Base-by-base conservation (phyloP, 2,888 invertebrate species). In the Antheraea assamensis region DNA sequence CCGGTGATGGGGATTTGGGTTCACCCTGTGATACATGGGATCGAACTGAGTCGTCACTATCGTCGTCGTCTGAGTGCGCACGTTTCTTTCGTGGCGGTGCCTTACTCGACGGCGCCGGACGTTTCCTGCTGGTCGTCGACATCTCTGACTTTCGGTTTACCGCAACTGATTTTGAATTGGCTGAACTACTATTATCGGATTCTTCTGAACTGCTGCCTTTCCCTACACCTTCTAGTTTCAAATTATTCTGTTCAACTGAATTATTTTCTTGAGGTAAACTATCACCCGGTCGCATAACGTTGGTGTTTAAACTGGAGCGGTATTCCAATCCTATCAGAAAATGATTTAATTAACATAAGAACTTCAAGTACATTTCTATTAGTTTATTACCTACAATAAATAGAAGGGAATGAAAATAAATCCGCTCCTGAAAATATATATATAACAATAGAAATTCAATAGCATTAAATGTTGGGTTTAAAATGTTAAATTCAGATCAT, bases 1-100 rank as follows among this genome's bases (percentile, higher is more conserved):
- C 85, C 24, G 95, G 96, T 71, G 96, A 95, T 0, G 94, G 95
- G 49, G 93, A 92, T 75, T 89, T 85, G 31, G 80, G 82, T 4
- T 80, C 75, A 13, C 88, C 88, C 35, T 78, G 83, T 1, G 77
- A 76, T n/a, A 71, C 35, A 19, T 30, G 52, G 31, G 73, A 74
- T 10, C 47, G 64, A 30, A n/a, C 66, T 8, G 90, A 90, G 58
- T 90, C 89, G 31, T 87, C 86, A 76, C 90, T 91, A 68, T 90
- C 90, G 55, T 92, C 92, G 47, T 92, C 90, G 0, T 92, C 92
- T 0, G 89, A 88, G 0, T 82, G 76, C 52, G 55, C 72, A 0
- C 84, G 86, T 78, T 85, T 90, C 68, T 74, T 75, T 75, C 74
- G 78, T 73, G 85, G 85, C 0, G 84, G 84, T 74, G 87, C 91